Conservation (phyloP, 37 sponge, comb jelly and placozoan species). For the Haliclona indistincta region DNA sequence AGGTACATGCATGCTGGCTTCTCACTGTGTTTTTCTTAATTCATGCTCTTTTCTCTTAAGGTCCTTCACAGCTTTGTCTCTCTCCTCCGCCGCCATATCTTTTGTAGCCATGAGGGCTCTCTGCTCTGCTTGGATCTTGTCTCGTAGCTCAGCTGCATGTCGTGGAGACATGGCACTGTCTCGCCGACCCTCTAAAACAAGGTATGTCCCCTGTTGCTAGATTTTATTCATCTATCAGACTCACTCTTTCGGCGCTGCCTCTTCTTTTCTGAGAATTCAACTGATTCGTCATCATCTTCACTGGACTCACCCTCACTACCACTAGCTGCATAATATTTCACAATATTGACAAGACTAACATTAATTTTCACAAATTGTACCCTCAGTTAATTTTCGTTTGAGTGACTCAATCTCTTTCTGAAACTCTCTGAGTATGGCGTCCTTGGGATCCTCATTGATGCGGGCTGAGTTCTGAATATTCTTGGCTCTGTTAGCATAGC, state of each 20-base stretch:
- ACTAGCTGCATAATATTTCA: too few relatives aligned
- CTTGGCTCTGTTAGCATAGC: constrained; percentile 95
- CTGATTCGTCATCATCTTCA: constrained; percentile 40
- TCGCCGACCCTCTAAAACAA: too few relatives aligned
- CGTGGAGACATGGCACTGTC: constrained; percentile 69
- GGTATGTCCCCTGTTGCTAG: not conserved
- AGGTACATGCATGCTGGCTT: not conserved
- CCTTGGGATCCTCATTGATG: constrained; percentile 99
- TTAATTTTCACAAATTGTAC: constrained; percentile 15
- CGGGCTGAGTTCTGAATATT: constrained; percentile 94
- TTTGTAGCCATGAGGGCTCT: constrained; percentile 53
- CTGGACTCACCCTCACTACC: constrained; percentile 40
- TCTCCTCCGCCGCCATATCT: constrained; percentile 88
- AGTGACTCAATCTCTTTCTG: constrained; percentile 95
- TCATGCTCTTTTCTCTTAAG: constrained; percentile 82
- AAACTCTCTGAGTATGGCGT: constrained; percentile 97
- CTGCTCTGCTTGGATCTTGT: constrained; percentile 81
- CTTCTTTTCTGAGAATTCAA: too few relatives aligned
- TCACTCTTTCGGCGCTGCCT: constrained; percentile 3
- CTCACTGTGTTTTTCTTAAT: constrained; percentile 76
- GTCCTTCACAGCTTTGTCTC: constrained; percentile 56
- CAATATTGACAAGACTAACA: too few relatives aligned
- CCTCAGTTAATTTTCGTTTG: constrained; percentile 75
- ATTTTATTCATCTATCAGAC: not conserved
- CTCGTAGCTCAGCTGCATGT: constrained; percentile 19